Evolutionary conservation across 2,797 vertebrate genomes (phyloP), one percentile per base, ranked within the genome.

Genomic region (Propithecus deckenii): DNA sequence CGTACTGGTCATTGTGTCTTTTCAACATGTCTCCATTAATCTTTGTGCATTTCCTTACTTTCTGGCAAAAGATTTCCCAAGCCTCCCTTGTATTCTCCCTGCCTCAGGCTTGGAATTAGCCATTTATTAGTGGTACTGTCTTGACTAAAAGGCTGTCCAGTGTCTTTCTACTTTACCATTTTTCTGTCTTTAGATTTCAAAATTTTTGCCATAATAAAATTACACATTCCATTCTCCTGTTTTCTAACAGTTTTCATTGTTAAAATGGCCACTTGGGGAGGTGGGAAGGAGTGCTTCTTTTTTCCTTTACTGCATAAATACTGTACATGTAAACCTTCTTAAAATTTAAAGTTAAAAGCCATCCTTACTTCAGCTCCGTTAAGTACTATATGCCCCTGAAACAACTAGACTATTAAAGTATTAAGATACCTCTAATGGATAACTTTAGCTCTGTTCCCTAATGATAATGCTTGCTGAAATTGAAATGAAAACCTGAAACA

Each of bases 221-320:
- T 75, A 74, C 32, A 55, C 43, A n/a, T 76, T 93, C 50, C 23
- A 35, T 80, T 69, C n/a, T 94, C 11, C 30, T 83, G 4, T 92
- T 91, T 85, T 74, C 79, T 65, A 89, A 22, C 35, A 79, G 35
- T 55, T 97, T 90, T 79, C 43, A 55, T 80, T 96, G 46, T 94
- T 91, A 93, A 88, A 63, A 57, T 76, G 35, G 41, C 38, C 46
- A 71, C 43, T 55, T 65, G 12, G 10, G 10, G 87, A 81, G 32
- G 15, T 30, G 25, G 12, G 7, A 80, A 92, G 17, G 4, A 55
- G 13, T 80, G 10, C 50, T 71, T 20, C 69, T 46, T 91, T 86
- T 83, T 91, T 41, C 89, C 38, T 30, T 30, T 75, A 59, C 59
- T 61, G 20, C 32, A 69, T 7, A 65, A 48, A 38, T 50, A 75